Conservation (phyloP, 1,140 invertebrate genomes). For the Hyles euphorbiae region DNA sequence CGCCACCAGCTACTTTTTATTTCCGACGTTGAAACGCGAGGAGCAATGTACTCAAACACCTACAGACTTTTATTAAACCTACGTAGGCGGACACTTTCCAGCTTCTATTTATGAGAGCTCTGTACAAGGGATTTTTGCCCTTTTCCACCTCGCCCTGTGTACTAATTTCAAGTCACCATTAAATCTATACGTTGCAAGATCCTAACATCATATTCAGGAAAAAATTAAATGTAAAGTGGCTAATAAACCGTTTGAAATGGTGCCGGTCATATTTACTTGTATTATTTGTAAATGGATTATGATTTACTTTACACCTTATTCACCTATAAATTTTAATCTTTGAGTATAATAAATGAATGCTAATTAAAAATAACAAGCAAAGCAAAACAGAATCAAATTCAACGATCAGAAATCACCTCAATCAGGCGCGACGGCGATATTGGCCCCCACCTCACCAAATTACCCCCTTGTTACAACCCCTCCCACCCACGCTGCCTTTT, state of each 20-base stretch:
- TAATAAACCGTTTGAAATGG: too few relatives aligned
- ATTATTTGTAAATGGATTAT: too few relatives aligned
- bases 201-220: too few relatives aligned
- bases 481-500: constrained; percentile 67
- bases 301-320: too few relatives aligned
- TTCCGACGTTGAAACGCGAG: constrained; percentile 70
- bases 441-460: constrained; percentile 69
- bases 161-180: too few relatives aligned
- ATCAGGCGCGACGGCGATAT: constrained; percentile 70
- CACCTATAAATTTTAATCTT: too few relatives aligned
- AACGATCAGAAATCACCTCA: constrained; percentile 66
- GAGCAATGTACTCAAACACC: constrained; percentile 69
- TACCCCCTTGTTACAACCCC: constrained; percentile 70
- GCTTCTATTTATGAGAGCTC: constrained; percentile 13
- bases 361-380: constrained; percentile 43
- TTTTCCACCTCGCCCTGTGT: too few relatives aligned
- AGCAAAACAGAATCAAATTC: constrained; percentile 57
- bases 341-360: constrained; percentile 13
- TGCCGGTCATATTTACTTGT: too few relatives aligned
- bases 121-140: too few relatives aligned
- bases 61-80: constrained; percentile 71
- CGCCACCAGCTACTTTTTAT: constrained; percentile 71
- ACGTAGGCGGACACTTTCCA: constrained; percentile 34
- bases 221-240: too few relatives aligned
- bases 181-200: too few relatives aligned